Percentiles rank a stretch among this genome's conserved stretches.
These are phyloP conservation scores for Cyanoliseus patagonus DNA, from an alignment of 2,113 vertebrate species.

Conservation along the genomic window DNA sequence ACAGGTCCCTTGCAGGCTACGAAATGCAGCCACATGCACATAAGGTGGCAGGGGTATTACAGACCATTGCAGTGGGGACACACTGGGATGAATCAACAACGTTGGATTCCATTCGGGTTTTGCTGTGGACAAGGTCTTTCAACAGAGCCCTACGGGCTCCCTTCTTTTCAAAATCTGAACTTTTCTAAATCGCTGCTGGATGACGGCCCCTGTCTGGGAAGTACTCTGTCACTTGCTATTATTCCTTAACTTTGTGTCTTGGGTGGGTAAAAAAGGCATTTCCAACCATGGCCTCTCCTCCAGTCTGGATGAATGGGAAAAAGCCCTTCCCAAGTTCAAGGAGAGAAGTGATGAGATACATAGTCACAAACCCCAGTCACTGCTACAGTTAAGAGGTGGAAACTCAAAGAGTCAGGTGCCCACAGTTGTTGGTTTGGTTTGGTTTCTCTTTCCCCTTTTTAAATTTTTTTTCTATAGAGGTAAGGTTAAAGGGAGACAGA, in stretches of 20 bases:
- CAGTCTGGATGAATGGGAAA: not conserved
- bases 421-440: not conserved
- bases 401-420: not conserved
- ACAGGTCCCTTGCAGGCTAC: not conserved
- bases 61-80: not conserved
- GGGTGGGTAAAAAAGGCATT: not conserved
- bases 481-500: not conserved
- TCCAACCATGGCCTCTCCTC: not conserved
- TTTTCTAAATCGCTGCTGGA: not conserved
- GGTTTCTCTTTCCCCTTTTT: not conserved
- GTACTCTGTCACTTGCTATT: not conserved
- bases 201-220: not conserved
- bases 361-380: not conserved
- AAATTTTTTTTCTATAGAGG: not conserved
- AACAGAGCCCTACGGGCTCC: not conserved
- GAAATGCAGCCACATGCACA: not conserved
- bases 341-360: not conserved
- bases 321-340: not conserved
- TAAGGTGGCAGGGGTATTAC: accelerated
- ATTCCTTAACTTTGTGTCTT: not conserved
- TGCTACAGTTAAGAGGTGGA: not conserved
- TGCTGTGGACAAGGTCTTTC: not conserved
- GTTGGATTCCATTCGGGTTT: not conserved
- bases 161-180: not conserved
- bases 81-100: accelerated